Evolutionary conservation across 92 coral and sea anemone genomes (phyloP), one percentile per base, ranked within the genome.

Genomic region (Palythoa heliodiscus): DNA sequence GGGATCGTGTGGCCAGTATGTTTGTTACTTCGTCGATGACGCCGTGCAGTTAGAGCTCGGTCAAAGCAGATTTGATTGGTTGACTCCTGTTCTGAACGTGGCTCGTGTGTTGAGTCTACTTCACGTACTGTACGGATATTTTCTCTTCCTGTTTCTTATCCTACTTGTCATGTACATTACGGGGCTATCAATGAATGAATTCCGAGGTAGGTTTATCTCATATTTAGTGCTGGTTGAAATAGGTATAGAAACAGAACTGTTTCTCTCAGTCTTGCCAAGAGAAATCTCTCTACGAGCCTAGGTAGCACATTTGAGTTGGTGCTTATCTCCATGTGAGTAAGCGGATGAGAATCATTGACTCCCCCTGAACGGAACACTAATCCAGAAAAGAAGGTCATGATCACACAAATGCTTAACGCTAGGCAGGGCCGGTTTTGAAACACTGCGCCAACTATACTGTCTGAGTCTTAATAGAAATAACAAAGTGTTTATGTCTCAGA

Each of bases 161-260:
- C 91, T 95, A 4, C 85, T 89, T 63, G 89, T 94, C 10, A 92
- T 94, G 91, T 92, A 93, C 85, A 82, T 95, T 29, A 93, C 98
- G 37, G 98, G 97, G 11, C 82, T 89, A 40, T 95, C 98, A 43
- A 95, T 93, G 98, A 93, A 95, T 50, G 98, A 95, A 82, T 95
- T 95, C 67, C 77, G 97, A 95, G 97, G 98, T 95, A 87, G 37
- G 74, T 70, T 63, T 22, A 55, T 11, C 0, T 17, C 35, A 14
- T 10, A n/a, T 29, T 23, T 43, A 58, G 64, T 19, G 19, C 13
- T 11, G 37, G 24, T 3, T 37, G 15, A 29, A 24, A 17, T 17
- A 25, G 6, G 64, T 15, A 14, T 58, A 58, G 19, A 58, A 19
- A 58, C 6, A 1, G 20, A 11, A 2, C 17, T 8, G n/a, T 7